A percentile compares a stretch with the other conserved stretches of the same genome.
phyloP scores from a whole-genome alignment of 2,113 vertebrate genomes.

The Seriola quinqueradiata region DNA sequence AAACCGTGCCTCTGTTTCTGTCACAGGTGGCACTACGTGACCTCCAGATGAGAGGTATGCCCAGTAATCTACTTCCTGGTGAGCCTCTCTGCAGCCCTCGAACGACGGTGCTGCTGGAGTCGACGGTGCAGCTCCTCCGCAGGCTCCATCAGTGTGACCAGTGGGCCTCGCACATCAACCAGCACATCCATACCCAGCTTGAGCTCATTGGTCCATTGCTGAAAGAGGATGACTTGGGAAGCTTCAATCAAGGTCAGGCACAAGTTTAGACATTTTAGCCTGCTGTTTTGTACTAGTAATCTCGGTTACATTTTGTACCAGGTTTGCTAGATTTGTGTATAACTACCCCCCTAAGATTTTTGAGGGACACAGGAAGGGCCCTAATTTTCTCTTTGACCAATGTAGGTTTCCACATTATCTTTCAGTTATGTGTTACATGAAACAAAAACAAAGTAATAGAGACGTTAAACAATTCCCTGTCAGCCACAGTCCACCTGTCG shows the following conservation, averaged over 20 bases:
- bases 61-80: conserved; percentile 84
- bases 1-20: neutral
- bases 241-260: conserved; percentile 65
- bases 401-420: neutral
- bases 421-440: neutral
- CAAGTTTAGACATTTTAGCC: neutral
- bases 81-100: conserved; percentile 86
- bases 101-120: conserved; percentile 83
- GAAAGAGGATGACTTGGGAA: conserved; percentile 75
- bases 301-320: no score
- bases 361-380: no score
- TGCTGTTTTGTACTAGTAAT: neutral
- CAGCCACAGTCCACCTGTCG: neutral
- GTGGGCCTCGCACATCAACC: conserved; percentile 83
- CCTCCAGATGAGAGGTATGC: conserved; percentile 87
- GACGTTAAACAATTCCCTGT: neutral
- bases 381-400: neutral
- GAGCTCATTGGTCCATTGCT: conserved; percentile 84
- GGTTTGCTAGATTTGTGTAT: no score
- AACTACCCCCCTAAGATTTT: no score
- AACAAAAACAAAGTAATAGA: neutral
- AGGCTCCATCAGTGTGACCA: conserved; percentile 81
- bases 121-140: conserved; percentile 83
- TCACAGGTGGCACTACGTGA: conserved; percentile 85
- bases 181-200: conserved; percentile 81